Conservation (phyloP, 2,888 invertebrate species). For the Temnothorax ravouxi region DNA sequence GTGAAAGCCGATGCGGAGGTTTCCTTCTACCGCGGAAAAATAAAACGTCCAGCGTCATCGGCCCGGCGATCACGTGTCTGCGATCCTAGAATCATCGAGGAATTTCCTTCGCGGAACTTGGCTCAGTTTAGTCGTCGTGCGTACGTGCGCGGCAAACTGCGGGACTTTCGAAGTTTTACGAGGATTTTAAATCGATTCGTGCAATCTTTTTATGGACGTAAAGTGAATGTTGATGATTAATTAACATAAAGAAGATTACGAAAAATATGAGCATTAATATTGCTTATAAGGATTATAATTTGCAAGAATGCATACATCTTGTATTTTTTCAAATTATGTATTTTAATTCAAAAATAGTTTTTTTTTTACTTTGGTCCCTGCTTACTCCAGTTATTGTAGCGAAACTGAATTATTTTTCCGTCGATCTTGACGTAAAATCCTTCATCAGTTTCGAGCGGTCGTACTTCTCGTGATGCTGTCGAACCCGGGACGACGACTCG, state of each 20-base stretch:
- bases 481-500: neutral
- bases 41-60: neutral
- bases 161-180: neutral
- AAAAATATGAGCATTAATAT: neutral
- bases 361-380: neutral
- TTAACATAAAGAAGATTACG: neutral
- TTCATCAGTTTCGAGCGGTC: neutral
- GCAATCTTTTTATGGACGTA: neutral
- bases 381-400: neutral
- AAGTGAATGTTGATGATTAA: neutral
- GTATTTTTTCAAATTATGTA: neutral
- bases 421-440: neutral
- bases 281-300: neutral
- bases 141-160: neutral
- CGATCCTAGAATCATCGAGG: neutral
- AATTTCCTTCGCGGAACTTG: neutral
- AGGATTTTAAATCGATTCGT: neutral
- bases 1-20: slow-evolving; percentile 35
- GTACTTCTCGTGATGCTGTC: neutral
- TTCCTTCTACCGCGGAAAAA: neutral
- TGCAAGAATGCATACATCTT: neutral
- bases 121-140: neutral
- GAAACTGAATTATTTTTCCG: neutral
- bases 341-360: neutral
- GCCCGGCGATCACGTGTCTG: neutral